Conservation (phyloP, 2,113 vertebrate species). For the Istiophorus platypterus region DNA sequence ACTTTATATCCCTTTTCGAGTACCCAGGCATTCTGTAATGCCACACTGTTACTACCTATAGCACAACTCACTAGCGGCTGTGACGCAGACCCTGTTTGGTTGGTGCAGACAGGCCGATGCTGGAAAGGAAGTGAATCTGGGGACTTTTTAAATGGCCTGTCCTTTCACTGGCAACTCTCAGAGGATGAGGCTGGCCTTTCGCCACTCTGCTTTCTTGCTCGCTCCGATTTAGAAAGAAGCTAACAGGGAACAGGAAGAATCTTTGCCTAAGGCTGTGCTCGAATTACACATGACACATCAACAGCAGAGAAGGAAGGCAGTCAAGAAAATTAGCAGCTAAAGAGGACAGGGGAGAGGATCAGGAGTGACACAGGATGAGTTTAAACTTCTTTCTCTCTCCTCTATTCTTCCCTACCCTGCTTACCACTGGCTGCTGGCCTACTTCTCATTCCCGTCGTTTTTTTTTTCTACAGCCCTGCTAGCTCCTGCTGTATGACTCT, state of each 20-base stretch:
- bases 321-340: slow-evolving; percentile 70
- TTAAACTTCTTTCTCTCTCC: slow-evolving; percentile 48
- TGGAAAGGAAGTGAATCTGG: slow-evolving; percentile 49
- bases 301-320: slow-evolving; percentile 54
- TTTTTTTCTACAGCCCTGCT: slow-evolving; percentile 18
- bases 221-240: slow-evolving; percentile 50
- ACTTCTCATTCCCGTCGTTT: slow-evolving; percentile 43
- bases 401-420: slow-evolving; percentile 36
- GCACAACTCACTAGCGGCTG: slow-evolving; percentile 9
- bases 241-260: slow-evolving; percentile 50
- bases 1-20: slow-evolving; percentile 42
- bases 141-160: slow-evolving; percentile 57
- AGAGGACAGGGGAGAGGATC: slow-evolving; percentile 68
- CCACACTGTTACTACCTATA: slow-evolving; percentile 34
- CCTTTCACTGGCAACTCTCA: slow-evolving; percentile 56
- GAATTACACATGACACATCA: slow-evolving; percentile 75
- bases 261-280: slow-evolving; percentile 59
- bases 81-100: slow-evolving; percentile 24
- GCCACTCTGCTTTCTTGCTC: slow-evolving; percentile 24
- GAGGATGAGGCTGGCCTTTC: slow-evolving; percentile 55
- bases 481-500: slow-evolving; percentile 24
- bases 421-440: slow-evolving; percentile 57
- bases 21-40: slow-evolving; percentile 21
- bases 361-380: slow-evolving; percentile 65
- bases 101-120: slow-evolving; percentile 23